Conservation (phyloP, 2,888 invertebrate species). For the Apotomis betuletana region DNA sequence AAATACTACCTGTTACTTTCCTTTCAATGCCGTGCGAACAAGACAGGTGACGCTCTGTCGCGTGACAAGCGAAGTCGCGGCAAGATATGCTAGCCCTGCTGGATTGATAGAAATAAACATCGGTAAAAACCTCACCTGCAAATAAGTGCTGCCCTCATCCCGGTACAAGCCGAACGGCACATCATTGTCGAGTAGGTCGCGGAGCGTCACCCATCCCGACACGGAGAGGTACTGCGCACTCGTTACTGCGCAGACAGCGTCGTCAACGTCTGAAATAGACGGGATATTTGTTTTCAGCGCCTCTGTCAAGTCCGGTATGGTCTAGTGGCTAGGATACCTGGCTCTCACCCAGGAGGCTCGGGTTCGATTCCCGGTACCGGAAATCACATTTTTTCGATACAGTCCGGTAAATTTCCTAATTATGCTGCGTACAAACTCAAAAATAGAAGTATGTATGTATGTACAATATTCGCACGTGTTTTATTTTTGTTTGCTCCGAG, state of each 20-base stretch:
- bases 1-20: no score
- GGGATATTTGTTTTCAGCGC: conserved; percentile 27
- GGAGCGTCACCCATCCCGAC: conserved; percentile 91
- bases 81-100: no score
- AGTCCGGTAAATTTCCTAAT: background rate
- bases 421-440: no score
- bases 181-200: conserved; percentile 89
- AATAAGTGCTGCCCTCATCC: conserved; percentile 91
- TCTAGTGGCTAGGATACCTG: conserved; percentile 86
- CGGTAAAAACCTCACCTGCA: conserved; percentile 62
- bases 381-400: conserved; percentile 56
- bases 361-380: conserved; percentile 84
- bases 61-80: no score
- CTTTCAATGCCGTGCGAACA: no score
- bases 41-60: no score
- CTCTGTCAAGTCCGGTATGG: conserved; percentile 77
- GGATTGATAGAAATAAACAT: no score
- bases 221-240: conserved; percentile 91
- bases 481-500: no score
- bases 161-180: conserved; percentile 91
- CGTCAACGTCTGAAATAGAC: conserved; percentile 85
- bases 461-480: no score
- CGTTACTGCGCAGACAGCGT: conserved; percentile 92
- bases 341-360: conserved; percentile 54
- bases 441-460: no score